These are phyloP conservation scores for Diachasmimorpha longicaudata DNA, from an alignment of 1,140 invertebrate species.

Conservation along the genomic window DNA sequence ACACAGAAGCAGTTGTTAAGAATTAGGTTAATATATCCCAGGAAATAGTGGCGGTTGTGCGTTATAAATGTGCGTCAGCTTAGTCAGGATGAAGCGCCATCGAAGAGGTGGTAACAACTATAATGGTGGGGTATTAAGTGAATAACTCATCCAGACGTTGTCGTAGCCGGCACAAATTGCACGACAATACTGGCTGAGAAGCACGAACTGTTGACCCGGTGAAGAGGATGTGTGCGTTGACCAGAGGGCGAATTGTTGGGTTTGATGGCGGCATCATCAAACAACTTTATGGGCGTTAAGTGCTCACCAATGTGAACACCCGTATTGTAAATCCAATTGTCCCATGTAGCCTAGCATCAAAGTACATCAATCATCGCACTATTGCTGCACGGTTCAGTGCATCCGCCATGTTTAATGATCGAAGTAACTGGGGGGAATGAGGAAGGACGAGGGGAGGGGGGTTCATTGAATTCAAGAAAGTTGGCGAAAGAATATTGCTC, in stretches of 20 bases:
- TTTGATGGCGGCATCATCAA: neutral
- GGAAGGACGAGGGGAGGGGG: too few relatives aligned
- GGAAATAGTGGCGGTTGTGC: conserved; percentile 9
- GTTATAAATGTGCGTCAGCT: conserved; percentile 58
- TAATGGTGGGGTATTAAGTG: conserved; percentile 52
- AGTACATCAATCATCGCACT: neutral
- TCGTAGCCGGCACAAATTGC: conserved; percentile 27
- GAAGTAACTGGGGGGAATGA: neutral
- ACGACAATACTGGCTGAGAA: conserved; percentile 32
- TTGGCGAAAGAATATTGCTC: neutral
- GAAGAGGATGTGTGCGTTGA: neutral
- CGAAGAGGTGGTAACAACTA: conserved; percentile 53
- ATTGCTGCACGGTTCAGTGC: neutral
- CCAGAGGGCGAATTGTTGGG: too few relatives aligned
- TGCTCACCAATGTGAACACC: conserved; percentile 30
- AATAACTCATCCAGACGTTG: conserved; percentile 54
- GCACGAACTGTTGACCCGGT: conserved; percentile 1
- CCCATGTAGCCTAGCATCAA: neutral
- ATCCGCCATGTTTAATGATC: neutral
- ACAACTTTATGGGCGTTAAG: conserved; percentile 45
- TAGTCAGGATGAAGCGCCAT: conserved; percentile 61
- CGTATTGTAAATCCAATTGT: neutral
- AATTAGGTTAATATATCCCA: neutral
- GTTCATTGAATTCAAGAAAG: neutral
- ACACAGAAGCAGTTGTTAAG: neutral